Conservation (phyloP, 35 echinoderm and acorn worm genomes). For the Apostichopus japonicus region DNA sequence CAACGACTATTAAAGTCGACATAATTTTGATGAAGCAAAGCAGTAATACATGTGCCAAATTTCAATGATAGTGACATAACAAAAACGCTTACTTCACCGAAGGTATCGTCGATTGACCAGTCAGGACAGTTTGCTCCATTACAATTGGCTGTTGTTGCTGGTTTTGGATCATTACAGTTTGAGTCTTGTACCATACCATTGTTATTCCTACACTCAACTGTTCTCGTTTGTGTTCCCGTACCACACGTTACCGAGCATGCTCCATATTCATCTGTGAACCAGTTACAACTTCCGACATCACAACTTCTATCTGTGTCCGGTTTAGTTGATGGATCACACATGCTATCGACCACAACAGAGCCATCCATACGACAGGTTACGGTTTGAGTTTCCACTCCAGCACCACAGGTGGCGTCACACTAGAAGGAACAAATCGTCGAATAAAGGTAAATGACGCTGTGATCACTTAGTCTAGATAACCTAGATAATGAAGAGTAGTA, state of each 20-base stretch:
- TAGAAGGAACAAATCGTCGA: not conserved
- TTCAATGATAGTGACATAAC: no score
- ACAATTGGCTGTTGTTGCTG: not conserved
- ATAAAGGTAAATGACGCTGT: not conserved
- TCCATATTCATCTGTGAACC: not conserved
- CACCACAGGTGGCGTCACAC: not conserved
- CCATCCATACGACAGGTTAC: not conserved
- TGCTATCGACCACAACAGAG: not conserved
- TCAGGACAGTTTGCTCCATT: not conserved
- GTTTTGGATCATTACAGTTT: not conserved
- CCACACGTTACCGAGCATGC: not conserved
- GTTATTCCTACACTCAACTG: not conserved
- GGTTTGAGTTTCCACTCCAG: not conserved
- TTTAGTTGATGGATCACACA: not conserved
- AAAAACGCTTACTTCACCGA: no score
- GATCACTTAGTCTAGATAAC: no score
- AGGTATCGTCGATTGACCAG: not conserved
- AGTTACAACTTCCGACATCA: not conserved
- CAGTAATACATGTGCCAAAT: no score
- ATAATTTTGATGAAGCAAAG: no score
- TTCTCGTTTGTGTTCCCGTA: not conserved
- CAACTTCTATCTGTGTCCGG: not conserved
- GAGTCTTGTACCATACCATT: not conserved
- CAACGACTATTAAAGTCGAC: no score
- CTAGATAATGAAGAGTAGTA: no score